A percentile compares a stretch with the other conserved stretches of the same genome.
Evolutionary conservation across 2,888 invertebrate genomes (phyloP).

Genomic region (Agrotis ipsilon): DNA sequence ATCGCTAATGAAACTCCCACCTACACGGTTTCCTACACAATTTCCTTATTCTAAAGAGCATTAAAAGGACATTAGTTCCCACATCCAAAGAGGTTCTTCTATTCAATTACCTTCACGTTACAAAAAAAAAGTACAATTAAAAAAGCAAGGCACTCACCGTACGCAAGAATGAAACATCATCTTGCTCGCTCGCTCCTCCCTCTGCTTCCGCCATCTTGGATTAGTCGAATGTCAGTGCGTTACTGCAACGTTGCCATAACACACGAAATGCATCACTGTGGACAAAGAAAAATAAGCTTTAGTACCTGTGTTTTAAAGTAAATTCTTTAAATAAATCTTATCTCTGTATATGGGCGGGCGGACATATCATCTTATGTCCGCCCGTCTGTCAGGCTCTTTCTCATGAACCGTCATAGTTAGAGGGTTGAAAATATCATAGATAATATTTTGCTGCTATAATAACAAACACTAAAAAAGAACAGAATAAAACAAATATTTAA

Average conservation of each 20-base stretch:
- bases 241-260: slow-evolving; percentile 77
- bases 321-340: no score
- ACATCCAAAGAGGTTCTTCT: slow-evolving; percentile 8
- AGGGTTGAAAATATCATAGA: no score
- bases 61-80: neutral
- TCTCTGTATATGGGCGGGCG: no score
- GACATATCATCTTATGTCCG: no score
- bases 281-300: slow-evolving; percentile 65
- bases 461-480: no score
- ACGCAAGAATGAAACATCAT: slow-evolving; percentile 99
- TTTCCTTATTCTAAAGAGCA: neutral
- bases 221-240: slow-evolving; percentile 73
- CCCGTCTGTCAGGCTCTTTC: no score
- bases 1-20: no score
- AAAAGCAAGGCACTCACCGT: slow-evolving; percentile 94
- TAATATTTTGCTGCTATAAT: no score
- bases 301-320: neutral
- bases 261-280: slow-evolving; percentile 82
- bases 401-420: no score
- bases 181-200: slow-evolving; percentile 98
- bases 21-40: no score
- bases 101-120: neutral
- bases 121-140: neutral
- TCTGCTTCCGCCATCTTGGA: slow-evolving; percentile 97
- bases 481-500: no score